Base-by-base conservation (phyloP, 2,888 invertebrate genomes). In the Nudaria mundana region DNA sequence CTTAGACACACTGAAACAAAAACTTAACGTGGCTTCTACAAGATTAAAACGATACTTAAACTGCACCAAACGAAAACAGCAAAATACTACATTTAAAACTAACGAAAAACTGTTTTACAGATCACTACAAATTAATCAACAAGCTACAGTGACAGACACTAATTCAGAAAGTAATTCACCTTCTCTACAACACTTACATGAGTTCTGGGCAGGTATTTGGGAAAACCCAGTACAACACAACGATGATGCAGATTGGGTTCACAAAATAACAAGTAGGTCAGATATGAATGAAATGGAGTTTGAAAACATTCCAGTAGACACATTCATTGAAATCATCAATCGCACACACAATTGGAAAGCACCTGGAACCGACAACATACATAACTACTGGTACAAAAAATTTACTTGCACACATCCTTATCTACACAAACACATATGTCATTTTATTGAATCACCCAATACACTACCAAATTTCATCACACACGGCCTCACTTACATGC, bases 61-160 rank as follows among this genome's bases (percentile, higher is more conserved):
- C 5, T 20, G 20, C 6, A 20, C 20, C 8, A 5, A 7, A 5
- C 5, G 20, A 20, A 20, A 20, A 5, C 20, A 20, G 5, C 25
- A 42, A 37, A 11, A 40, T 8, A 22, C 12, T 1, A 34, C 23
- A 18, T 34, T 34, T 22, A 25, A 3, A 1, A 12, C 16, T 7
- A 40, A 30, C 14, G 35, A 35, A 35, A 35, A 40, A 31, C 11
- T 11, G 1, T 31, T 31, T 12, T 31, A 31, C 7, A 10, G 31
- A 5, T 12, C n/a, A 31, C 10, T 6, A 20, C n/a, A 31, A 11
- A 20, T 1, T n/a, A 10, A 8, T n/a, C 10, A 11, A 18, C 31
- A 5, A 20, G 10, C 11, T 20, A 31, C 20, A 18, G 18, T n/a
- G 11, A 18, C n/a, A 5, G n/a, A 10, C 15, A 8, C 4, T 3